Conservation (phyloP, 2,888 invertebrate genomes). For the Hyalella azteca region DNA sequence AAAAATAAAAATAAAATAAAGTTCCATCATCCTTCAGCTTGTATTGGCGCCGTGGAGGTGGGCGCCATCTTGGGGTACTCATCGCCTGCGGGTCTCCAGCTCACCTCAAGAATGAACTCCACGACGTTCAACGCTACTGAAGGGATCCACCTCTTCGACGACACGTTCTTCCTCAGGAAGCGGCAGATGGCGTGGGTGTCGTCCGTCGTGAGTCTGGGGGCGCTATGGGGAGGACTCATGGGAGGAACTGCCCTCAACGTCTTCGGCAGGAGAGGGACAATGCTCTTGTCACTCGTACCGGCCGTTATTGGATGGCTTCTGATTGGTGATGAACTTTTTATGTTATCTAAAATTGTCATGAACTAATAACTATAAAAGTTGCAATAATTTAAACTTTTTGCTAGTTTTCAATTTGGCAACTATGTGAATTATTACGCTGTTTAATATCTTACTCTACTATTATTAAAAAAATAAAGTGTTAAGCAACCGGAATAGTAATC, state of each 20-base stretch:
- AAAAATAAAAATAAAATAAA: no score
- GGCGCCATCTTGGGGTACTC: constrained; percentile 25
- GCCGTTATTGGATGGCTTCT: constrained; percentile 27
- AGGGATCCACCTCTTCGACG: constrained; percentile 1
- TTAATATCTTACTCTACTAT: no score
- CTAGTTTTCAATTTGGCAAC: no score
- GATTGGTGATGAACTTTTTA: background rate
- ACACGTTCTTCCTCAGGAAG: background rate
- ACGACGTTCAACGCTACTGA: background rate
- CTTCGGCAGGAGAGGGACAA: constrained; percentile 21
- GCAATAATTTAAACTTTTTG: no score
- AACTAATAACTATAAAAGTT: no score
- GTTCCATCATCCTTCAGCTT: no score
- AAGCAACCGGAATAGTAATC: no score
- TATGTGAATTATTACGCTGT: no score
- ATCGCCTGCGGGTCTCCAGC: constrained; percentile 6
- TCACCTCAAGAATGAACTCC: background rate
- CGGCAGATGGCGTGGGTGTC: constrained; percentile 14
- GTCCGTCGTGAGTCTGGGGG: constrained; percentile 17
- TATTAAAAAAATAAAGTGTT: no score
- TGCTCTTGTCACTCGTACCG: constrained; percentile 4
- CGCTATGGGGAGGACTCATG: constrained; percentile 10
- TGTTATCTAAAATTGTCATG: no score
- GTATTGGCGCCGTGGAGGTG: constrained; percentile 11
- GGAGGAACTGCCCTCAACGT: constrained; percentile 7